phyloP scores from a whole-genome alignment of 1,140 invertebrate species.

The Megalopta genalis region DNA sequence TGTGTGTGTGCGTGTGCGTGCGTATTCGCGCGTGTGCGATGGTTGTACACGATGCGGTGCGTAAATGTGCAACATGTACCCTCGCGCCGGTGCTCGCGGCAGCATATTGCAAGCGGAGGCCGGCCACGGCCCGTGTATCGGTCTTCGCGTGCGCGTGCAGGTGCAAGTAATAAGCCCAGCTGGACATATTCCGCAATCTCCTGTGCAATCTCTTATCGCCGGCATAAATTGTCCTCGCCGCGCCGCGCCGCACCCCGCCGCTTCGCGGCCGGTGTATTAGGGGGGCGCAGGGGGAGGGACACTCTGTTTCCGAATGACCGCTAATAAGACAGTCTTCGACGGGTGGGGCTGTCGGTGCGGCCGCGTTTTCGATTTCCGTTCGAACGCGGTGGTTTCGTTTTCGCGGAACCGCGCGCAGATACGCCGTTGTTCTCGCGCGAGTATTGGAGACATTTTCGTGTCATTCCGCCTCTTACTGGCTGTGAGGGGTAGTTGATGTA shows the following conservation, averaged over 20 bases:
- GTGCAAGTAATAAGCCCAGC: slow-evolving; percentile 48
- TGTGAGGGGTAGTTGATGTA: too few relatives aligned
- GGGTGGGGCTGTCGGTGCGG: too few relatives aligned
- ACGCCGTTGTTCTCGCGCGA: too few relatives aligned
- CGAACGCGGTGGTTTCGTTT: too few relatives aligned
- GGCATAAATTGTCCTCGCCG: slow-evolving; percentile 32
- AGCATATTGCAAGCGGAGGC: slow-evolving; percentile 1
- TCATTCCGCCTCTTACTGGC: too few relatives aligned
- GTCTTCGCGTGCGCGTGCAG: slow-evolving; percentile 34
- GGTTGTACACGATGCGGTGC: slow-evolving; percentile 1
- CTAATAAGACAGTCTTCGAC: slow-evolving; percentile 5
- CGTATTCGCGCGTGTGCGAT: too few relatives aligned
- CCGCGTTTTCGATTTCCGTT: too few relatives aligned
- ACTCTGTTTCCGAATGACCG: slow-evolving; percentile 23
- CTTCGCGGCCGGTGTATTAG: slow-evolving; percentile 5
- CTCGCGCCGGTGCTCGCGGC: neutral
- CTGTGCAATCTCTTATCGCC: slow-evolving; percentile 42
- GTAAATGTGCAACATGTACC: slow-evolving; percentile 17
- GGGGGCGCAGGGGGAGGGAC: neutral
- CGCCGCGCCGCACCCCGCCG: neutral
- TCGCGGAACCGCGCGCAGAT: too few relatives aligned
- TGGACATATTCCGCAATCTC: slow-evolving; percentile 47
- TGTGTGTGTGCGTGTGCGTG: too few relatives aligned
- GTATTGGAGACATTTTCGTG: too few relatives aligned
- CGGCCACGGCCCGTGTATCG: slow-evolving; percentile 7